phyloP scores from a whole-genome alignment of 1,140 invertebrate genomes.

The Eueides isabella region DNA sequence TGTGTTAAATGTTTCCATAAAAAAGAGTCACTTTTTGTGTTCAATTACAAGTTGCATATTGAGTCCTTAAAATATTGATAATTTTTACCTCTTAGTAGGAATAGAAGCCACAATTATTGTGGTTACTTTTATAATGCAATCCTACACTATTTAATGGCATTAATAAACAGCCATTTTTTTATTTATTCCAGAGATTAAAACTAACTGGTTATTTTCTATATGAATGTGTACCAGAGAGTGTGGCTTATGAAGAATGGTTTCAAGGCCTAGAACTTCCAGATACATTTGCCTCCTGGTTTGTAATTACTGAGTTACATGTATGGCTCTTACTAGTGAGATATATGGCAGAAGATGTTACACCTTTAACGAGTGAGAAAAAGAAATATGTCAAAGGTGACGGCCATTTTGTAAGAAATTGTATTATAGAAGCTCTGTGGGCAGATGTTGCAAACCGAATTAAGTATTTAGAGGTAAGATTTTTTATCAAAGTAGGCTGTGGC shows the following conservation, averaged over 20 bases:
- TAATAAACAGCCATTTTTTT: neutral
- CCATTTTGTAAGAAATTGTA: constrained; percentile 85
- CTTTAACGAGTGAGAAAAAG: constrained; percentile 63
- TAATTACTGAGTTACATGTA: constrained; percentile 91
- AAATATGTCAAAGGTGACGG: constrained; percentile 84
- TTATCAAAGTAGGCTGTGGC: neutral
- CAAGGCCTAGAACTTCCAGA: constrained; percentile 87
- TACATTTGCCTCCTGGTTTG: constrained; percentile 92
- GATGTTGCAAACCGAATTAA: constrained; percentile 89
- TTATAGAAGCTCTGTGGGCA: constrained; percentile 91
- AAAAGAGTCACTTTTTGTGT: too few relatives aligned
- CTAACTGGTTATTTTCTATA: constrained; percentile 84
- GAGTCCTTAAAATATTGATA: too few relatives aligned
- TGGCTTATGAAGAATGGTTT: constrained; percentile 85
- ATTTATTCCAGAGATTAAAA: constrained; percentile 82
- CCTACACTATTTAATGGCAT: too few relatives aligned
- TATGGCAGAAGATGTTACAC: constrained; percentile 87
- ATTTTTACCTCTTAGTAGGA: too few relatives aligned
- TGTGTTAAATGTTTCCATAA: too few relatives aligned
- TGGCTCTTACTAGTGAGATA: constrained; percentile 90
- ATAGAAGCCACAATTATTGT: too few relatives aligned
- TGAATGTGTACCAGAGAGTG: constrained; percentile 85
- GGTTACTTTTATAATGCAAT: too few relatives aligned
- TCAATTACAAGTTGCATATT: too few relatives aligned
- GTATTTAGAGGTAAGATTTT: constrained; percentile 85